Percentiles rank a stretch among this genome's conserved stretches.
Conservation (phyloP, 2,113 vertebrate species). For the Porphyrio hochstetteri region DNA sequence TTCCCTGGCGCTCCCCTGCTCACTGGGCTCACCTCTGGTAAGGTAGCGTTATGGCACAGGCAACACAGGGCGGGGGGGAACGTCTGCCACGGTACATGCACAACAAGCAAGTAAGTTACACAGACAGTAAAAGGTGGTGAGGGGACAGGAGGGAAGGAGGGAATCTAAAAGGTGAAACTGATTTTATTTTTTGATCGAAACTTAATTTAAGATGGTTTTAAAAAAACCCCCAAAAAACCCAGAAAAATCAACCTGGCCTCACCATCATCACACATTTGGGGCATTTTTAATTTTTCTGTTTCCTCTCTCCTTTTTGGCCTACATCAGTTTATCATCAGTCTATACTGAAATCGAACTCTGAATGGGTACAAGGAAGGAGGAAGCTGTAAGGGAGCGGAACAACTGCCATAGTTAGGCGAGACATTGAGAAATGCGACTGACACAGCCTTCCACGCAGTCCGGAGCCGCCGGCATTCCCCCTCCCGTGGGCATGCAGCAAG, state of each 20-base stretch:
- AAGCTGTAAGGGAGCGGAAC: slow-evolving; percentile 61
- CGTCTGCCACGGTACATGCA: slow-evolving; percentile 71
- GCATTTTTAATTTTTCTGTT: neutral
- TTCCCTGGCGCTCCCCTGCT: neutral
- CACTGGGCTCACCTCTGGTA: neutral
- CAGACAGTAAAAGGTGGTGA: slow-evolving; percentile 46
- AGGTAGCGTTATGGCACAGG: slow-evolving; percentile 52
- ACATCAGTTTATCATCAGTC: slow-evolving; percentile 39
- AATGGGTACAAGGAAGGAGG: slow-evolving; percentile 51
- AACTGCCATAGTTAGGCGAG: slow-evolving; percentile 67
- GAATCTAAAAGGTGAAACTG: slow-evolving; percentile 14
- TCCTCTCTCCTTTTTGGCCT: slow-evolving; percentile 42
- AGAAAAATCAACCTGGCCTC: slow-evolving; percentile 57
- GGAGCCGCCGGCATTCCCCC: slow-evolving; percentile 45
- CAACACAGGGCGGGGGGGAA: slow-evolving; percentile 23
- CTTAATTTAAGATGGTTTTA: slow-evolving; percentile 33
- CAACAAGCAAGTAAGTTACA: slow-evolving; percentile 64
- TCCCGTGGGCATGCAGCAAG: slow-evolving; percentile 72
- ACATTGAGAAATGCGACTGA: slow-evolving; percentile 62
- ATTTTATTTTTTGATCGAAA: slow-evolving; percentile 13
- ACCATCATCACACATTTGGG: slow-evolving; percentile 31
- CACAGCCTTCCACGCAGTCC: slow-evolving; percentile 60
- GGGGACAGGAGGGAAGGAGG: neutral
- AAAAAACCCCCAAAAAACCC: neutral
- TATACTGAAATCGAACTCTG: slow-evolving; percentile 45